Conservation (phyloP, 1,140 invertebrate genomes). For the Myzus persicae region DNA sequence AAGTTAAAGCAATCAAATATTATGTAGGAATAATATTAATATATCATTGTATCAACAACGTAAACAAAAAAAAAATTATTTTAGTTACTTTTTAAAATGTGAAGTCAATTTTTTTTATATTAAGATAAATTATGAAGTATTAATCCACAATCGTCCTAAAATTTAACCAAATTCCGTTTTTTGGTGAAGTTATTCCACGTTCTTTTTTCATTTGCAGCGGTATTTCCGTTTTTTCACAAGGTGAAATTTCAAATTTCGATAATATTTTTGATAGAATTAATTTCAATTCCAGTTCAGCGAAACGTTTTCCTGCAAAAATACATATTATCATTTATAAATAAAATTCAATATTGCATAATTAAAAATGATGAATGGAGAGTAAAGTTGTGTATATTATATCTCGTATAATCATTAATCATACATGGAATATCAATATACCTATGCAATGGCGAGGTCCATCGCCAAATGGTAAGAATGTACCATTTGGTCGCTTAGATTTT, state of each 20-base stretch:
- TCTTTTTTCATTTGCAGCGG: conserved; percentile 12
- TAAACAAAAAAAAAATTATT: no score
- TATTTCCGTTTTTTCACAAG: conserved; percentile 53
- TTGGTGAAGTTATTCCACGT: background rate
- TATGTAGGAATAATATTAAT: background rate
- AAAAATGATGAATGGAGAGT: background rate
- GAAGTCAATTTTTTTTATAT: no score
- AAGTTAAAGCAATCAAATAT: background rate
- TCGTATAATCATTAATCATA: background rate
- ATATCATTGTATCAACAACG: background rate
- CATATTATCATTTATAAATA: background rate
- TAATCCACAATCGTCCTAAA: background rate
- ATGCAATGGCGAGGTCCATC: conserved; percentile 75
- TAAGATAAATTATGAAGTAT: background rate
- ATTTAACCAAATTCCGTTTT: conserved; percentile 55
- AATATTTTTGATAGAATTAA: conserved; percentile 56
- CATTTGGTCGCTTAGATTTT: conserved; percentile 62
- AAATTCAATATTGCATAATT: background rate
- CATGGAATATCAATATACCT: conserved; percentile 63
- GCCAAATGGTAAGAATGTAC: conserved; percentile 73
- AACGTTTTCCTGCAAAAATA: conserved; percentile 58
- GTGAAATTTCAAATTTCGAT: conserved; percentile 62
- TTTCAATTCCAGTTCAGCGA: conserved; percentile 61
- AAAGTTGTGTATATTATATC: background rate
- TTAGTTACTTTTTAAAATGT: background rate